Evolutionary conservation across 2,888 invertebrate genomes (phyloP), one percentile per base, ranked within the genome.

Genomic region (Brassicogethes aeneus): DNA sequence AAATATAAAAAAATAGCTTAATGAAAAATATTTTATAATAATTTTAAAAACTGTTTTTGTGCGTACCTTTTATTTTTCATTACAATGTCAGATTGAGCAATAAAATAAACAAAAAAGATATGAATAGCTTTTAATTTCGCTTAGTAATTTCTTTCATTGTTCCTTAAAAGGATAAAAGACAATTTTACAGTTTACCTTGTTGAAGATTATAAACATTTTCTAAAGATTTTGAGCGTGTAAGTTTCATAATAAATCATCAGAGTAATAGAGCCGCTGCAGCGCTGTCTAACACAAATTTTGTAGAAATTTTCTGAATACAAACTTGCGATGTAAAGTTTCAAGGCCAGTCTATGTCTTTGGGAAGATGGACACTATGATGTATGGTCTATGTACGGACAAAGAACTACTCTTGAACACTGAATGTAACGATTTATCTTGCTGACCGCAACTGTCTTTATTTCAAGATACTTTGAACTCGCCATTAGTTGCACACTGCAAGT

Each of bases 291-390:
- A 15, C 8, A 36, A 14, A 17, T 37, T 17, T 17, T 37, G 10
- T 17, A 12, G 16, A 37, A 17, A 17, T 17, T 30, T 35, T 45
- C 45, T 46, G 46, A 45, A 46, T 48, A 47, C 43, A 47, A 47
- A 45, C 45, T 23, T 23, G 10, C 5, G 23, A 10, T 23, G 5
- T 7, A 23, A 5, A 7, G 5, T 42, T 47, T 48, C 53, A 55
- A 56, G 55, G 54, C 41, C 50, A 42, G 42, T 43, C 44, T 40
- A 43, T 41, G 52, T 51, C 54, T 51, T 48, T 36, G 46, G 42
- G 45, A 50, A 52, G 51, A 56, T 56, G 53, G 57, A 57, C 55
- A 57, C 50, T 54, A 55, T 59, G 59, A 59, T 59, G 57, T 53
- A 59, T 57, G 54, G 45, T 45, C 50, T 48, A 48, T 41, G 44